Evolutionary conservation across 37 sponge, comb jelly and placozoan species (phyloP).

Genomic region (Geodia barretti): DNA sequence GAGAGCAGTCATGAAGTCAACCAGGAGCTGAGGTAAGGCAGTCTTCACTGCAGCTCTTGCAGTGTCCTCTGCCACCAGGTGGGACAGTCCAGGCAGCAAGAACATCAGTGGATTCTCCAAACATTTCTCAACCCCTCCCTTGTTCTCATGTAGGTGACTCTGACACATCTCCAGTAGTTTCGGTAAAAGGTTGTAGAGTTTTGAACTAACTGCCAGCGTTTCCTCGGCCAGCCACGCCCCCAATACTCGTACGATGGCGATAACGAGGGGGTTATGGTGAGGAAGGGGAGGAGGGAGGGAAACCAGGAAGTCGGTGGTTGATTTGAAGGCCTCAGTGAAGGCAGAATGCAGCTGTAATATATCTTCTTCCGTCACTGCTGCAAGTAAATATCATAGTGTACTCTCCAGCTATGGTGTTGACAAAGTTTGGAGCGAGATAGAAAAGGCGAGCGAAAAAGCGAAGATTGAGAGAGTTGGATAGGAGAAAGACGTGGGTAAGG

Average conservation of each 20-base stretch:
- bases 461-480: too few species aligned
- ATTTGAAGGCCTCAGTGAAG: constrained; percentile 53
- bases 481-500: too few species aligned
- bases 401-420: too few species aligned
- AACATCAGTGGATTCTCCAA: constrained; percentile 43
- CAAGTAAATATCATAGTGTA: too few species aligned
- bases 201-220: constrained; percentile 31
- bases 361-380: constrained; percentile 26
- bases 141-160: neutral
- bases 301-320: constrained; percentile 32
- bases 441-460: too few species aligned
- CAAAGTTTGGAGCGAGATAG: too few species aligned
- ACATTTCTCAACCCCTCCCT: neutral
- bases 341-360: constrained; percentile 64
- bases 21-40: constrained; percentile 11
- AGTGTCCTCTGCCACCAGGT: constrained; percentile 57
- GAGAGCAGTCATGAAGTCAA: constrained; percentile 11
- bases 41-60: constrained; percentile 31
- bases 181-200: constrained; percentile 59
- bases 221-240: constrained; percentile 90
- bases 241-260: constrained; percentile 51
- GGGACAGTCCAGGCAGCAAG: constrained; percentile 66
- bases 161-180: constrained; percentile 41
- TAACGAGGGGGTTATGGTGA: neutral
- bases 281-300: neutral